phyloP scores from a whole-genome alignment of 1,140 invertebrate genomes.

The Pteromalus puparum region DNA sequence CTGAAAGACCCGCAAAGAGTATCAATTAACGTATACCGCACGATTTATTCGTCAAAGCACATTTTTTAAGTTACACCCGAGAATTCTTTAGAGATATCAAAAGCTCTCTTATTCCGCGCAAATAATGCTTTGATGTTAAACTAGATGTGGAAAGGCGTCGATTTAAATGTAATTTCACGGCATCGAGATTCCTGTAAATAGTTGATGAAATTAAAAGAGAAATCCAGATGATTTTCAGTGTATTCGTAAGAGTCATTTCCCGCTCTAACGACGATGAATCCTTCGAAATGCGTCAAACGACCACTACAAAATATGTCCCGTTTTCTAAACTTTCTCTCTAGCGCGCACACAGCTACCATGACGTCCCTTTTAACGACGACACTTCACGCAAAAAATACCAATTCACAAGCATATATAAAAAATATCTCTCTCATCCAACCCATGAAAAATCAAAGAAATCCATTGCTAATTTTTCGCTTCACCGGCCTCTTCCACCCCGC shows the following conservation, averaged over 20 bases:
- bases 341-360: too few species aligned
- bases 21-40: not conserved
- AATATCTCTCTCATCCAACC: not conserved
- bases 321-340: not conserved
- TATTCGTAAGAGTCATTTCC: slow-evolving; percentile 13
- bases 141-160: too few species aligned
- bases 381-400: not conserved
- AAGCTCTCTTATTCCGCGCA: not conserved
- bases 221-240: not conserved
- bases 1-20: not conserved
- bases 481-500: not conserved
- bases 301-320: not conserved
- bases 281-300: not conserved
- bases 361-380: not conserved
- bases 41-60: not conserved
- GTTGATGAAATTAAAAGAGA: not conserved
- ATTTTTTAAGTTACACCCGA: not conserved
- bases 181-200: too few species aligned
- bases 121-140: too few species aligned
- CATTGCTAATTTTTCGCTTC: slow-evolving; percentile 38
- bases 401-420: not conserved
- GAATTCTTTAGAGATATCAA: not conserved
- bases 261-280: not conserved
- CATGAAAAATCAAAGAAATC: not conserved
- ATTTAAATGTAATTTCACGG: not conserved